Base-by-base conservation (phyloP, 2,113 vertebrate genomes). In the Delphinapterus leucas region DNA sequence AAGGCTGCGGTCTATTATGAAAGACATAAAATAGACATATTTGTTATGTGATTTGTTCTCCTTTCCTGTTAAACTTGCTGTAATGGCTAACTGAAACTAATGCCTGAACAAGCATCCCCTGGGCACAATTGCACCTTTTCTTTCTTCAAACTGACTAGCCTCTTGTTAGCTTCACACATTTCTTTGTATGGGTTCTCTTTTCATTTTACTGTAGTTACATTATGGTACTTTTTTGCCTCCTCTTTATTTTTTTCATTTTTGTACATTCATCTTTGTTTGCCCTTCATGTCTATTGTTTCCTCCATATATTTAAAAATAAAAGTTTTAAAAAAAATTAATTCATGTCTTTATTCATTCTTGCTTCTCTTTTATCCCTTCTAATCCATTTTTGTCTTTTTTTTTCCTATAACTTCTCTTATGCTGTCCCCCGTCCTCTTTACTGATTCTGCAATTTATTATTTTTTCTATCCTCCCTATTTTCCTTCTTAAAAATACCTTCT, bases 11-110 rank as follows among this genome's bases (percentile, higher is more conserved):
- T 93, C 65, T 97, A 49, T 93, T 91, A 93, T 83, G 21, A 81
- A 95, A 91, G 53, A 86, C 60, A 93, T 85, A 95, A 93, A 96
- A 44, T 81, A 89, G 83, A 96, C 91, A 92, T 95, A 92, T 96
- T 97, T 96, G 77, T 88, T 92, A 74, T 89, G 63, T 89, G 87
- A 53, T 61, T 93, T 74, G 47, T 73, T 96, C 73, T 73, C 71
- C 88, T 88, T 91, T 91, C 12, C 71, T 96, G 36, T 96, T 91
- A 95, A 97, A 88, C 44, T 47, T 82, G 65, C 67, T 91, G 1
- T 86, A 96, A 96, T 86, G n/a, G 11, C n/a, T 81, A 77, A 88
- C 85, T 61, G 83, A 93, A 96, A 91, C 65, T 14, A 88, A 92
- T 61, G 31, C 61, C 65, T 36, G 18, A 26, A 31, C 49, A 31